These are phyloP conservation scores for Sepioteuthis lessoniana DNA, from an alignment of 2,888 invertebrate genomes.

Conservation along the genomic window DNA sequence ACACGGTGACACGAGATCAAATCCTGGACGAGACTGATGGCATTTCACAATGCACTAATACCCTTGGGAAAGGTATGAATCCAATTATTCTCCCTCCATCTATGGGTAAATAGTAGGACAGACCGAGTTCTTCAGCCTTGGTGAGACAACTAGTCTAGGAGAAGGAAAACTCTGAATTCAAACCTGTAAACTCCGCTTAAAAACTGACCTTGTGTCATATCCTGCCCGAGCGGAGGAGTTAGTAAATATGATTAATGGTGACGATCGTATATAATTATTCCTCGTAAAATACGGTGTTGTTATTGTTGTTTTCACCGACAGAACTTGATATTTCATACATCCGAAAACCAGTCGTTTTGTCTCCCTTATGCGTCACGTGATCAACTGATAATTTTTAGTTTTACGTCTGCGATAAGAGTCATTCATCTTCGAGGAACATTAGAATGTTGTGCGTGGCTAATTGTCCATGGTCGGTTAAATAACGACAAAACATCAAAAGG, in stretches of 20 bases:
- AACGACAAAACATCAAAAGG: not conserved
- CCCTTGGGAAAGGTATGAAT: too few species aligned
- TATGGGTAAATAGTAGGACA: too few species aligned
- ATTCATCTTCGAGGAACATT: not conserved
- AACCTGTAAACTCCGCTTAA: too few species aligned
- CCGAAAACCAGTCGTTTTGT: not conserved
- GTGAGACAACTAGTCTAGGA: too few species aligned
- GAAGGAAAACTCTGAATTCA: too few species aligned
- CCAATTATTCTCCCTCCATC: too few species aligned
- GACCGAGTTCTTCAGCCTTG: too few species aligned
- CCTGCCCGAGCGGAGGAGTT: too few species aligned
- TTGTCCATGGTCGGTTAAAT: not conserved
- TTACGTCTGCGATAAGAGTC: not conserved
- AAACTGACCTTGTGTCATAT: too few species aligned
- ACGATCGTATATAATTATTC: not conserved
- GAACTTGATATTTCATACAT: not conserved
- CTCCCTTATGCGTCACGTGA: not conserved
- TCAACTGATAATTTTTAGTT: not conserved
- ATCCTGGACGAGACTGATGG: too few species aligned
- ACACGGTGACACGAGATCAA: too few species aligned
- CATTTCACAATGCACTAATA: too few species aligned
- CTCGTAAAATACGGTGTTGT: not conserved
- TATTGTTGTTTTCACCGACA: not conserved
- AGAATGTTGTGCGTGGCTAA: not conserved
- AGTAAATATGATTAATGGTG: not conserved